Conservation (phyloP, 2,113 vertebrate genomes). For the Opisthocomus hoazin region DNA sequence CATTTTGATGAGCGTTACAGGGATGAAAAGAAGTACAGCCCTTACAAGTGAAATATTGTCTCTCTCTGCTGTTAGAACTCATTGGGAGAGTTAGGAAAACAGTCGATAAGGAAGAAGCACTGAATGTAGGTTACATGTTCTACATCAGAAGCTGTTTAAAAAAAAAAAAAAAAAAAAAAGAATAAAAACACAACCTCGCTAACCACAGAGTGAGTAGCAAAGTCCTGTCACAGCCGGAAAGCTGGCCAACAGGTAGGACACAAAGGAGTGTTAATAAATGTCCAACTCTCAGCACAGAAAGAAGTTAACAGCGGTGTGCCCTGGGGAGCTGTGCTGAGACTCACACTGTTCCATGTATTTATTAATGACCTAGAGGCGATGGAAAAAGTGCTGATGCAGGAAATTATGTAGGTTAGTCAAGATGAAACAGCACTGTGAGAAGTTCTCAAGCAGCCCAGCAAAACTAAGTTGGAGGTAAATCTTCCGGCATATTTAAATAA, state of each 20-base stretch:
- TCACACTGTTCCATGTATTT: neutral
- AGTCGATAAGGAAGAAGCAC: neutral
- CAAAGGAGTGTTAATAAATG: neutral
- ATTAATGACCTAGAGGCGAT: constrained; percentile 15
- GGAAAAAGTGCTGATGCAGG: constrained; percentile 45
- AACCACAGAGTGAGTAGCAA: neutral
- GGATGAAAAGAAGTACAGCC: neutral
- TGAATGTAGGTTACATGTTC: neutral
- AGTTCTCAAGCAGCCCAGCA: constrained; percentile 7
- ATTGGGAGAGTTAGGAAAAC: neutral
- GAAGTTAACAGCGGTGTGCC: neutral
- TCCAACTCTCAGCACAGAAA: neutral
- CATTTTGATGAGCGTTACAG: constrained; percentile 17
- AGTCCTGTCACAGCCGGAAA: neutral
- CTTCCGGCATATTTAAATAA: neutral
- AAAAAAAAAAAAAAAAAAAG: neutral
- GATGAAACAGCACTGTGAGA: constrained; percentile 13
- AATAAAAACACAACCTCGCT: neutral
- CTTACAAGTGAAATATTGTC: neutral
- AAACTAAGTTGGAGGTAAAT: constrained; percentile 8
- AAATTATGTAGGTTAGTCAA: constrained; percentile 42
- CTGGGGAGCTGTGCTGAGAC: neutral
- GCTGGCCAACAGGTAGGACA: constrained; percentile 13
- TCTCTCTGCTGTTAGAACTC: neutral
- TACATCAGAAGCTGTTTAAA: neutral